Evolutionary conservation across 2,113 vertebrate genomes (phyloP).

Genomic region (Vidua chalybeata): DNA sequence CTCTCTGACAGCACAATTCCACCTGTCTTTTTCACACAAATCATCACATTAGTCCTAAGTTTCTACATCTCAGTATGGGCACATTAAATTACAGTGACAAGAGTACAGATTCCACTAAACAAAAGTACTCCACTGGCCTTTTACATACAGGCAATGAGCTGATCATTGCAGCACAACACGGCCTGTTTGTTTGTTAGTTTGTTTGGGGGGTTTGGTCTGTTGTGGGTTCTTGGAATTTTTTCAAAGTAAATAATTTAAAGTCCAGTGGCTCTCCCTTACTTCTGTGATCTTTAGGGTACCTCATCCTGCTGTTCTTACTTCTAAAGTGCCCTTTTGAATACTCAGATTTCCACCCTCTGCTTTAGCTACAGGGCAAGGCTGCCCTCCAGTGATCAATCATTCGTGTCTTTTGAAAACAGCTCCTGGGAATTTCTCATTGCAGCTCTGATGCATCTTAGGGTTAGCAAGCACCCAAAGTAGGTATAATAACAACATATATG

Average conservation of each 20-base stretch:
- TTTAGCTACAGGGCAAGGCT: background rate
- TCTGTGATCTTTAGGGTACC: background rate
- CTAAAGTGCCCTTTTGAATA: background rate
- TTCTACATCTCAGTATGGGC: background rate
- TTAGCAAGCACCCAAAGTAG: background rate
- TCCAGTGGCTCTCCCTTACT: background rate
- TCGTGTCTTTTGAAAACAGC: background rate
- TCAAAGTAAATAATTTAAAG: background rate
- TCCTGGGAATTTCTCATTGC: background rate
- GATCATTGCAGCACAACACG: background rate
- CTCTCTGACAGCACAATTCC: background rate
- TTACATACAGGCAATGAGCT: background rate
- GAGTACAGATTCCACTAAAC: background rate
- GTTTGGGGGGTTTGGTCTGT: accelerated
- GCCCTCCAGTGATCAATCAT: slow-evolving; percentile 15
- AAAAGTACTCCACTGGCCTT: background rate
- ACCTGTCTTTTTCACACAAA: background rate
- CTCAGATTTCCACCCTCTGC: background rate
- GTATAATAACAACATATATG: background rate
- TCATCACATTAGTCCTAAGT: background rate
- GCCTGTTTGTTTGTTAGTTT: background rate
- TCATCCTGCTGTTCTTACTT: background rate
- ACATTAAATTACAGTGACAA: background rate
- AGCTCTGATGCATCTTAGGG: background rate
- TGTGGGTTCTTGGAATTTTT: background rate